Percentiles rank a stretch among this genome's conserved stretches.
Conservation (phyloP, 1,140 invertebrate species). For the Rhopalosiphum maidis region DNA sequence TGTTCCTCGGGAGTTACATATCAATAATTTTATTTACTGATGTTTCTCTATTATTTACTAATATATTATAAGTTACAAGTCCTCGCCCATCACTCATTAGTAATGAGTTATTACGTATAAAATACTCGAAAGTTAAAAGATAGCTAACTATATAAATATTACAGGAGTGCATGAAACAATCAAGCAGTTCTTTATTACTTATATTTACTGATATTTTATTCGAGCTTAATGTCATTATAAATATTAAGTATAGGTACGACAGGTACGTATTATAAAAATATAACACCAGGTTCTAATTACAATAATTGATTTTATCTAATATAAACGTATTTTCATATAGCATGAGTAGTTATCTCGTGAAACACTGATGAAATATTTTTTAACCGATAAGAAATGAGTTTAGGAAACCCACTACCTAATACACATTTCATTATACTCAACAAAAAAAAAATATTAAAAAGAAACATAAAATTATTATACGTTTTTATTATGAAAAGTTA, state of each 20-base stretch:
- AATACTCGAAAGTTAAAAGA: no score
- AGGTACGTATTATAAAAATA: neutral
- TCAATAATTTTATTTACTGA: neutral
- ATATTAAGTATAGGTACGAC: neutral
- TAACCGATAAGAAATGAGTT: neutral
- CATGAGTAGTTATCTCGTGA: neutral
- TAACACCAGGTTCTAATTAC: neutral
- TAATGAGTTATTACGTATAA: no score
- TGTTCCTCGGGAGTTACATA: neutral
- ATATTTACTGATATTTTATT: neutral
- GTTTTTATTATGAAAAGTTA: neutral
- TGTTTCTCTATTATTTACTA: neutral
- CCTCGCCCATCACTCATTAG: no score
- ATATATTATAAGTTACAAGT: no score
- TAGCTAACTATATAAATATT: neutral
- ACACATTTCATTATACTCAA: neutral
- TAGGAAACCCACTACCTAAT: neutral
- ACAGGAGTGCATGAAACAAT: neutral
- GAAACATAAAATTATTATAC: neutral
- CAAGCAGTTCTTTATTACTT: neutral
- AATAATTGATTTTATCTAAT: neutral
- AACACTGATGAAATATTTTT: neutral
- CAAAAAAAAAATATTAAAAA: neutral
- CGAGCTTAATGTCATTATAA: neutral
- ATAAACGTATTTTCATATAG: neutral